phyloP scores from a whole-genome alignment of 1,140 invertebrate species.

The Euwallacea similis region DNA sequence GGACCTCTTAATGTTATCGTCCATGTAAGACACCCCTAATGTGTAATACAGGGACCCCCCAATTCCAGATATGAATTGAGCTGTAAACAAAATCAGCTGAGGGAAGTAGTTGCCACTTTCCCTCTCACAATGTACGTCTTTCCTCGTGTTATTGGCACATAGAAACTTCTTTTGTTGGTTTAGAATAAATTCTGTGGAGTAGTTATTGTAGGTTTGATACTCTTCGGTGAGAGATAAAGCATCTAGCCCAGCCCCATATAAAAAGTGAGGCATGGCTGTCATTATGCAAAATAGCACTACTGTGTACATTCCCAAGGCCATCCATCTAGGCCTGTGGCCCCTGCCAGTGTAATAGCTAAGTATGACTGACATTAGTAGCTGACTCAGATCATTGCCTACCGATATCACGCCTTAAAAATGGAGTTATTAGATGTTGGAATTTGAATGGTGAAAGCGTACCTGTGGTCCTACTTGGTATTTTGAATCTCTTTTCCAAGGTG shows the following conservation, averaged over 20 bases:
- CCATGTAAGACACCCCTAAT: slow-evolving; percentile 71
- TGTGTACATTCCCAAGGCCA: slow-evolving; percentile 69
- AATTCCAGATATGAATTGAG: slow-evolving; percentile 68
- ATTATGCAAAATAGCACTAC: slow-evolving; percentile 71
- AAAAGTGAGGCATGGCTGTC: slow-evolving; percentile 70
- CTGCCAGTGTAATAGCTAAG: slow-evolving; percentile 69
- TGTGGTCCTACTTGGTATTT: slow-evolving; percentile 74
- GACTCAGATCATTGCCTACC: slow-evolving; percentile 69
- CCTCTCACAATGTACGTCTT: slow-evolving; percentile 57
- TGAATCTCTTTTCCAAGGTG: slow-evolving; percentile 79
- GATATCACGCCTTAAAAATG: slow-evolving; percentile 64
- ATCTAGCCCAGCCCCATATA: slow-evolving; percentile 73
- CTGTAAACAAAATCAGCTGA: slow-evolving; percentile 63
- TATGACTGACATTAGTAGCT: slow-evolving; percentile 61
- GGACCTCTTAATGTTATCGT: slow-evolving; percentile 71
- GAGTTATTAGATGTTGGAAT: neutral
- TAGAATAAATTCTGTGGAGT: slow-evolving; percentile 50
- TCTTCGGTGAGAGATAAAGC: slow-evolving; percentile 67
- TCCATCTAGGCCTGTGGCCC: slow-evolving; percentile 71
- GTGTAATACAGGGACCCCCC: slow-evolving; percentile 68
- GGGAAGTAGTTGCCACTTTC: slow-evolving; percentile 64
- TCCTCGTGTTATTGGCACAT: slow-evolving; percentile 45
- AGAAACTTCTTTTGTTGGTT: slow-evolving; percentile 52
- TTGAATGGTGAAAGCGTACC: slow-evolving; percentile 54
- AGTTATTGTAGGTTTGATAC: slow-evolving; percentile 56